Evolutionary conservation across 2,797 vertebrate genomes (phyloP), one percentile per base, ranked within the genome.

Genomic region (Australoheros facetus): DNA sequence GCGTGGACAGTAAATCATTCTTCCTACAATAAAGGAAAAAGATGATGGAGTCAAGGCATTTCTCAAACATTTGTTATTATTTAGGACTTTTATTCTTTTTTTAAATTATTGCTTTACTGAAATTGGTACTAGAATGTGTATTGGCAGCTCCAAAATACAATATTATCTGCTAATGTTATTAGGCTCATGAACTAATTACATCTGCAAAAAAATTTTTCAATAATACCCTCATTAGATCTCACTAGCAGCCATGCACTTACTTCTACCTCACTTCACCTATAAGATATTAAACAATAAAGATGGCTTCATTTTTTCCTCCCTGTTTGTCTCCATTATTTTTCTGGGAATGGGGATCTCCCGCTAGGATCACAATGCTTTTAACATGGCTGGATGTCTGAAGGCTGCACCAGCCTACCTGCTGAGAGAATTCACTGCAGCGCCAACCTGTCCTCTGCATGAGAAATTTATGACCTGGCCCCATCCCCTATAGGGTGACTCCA

Each of bases 311-410:
- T 85, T 37, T 87, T 81, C 56, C 54, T 58, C 56, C 32, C 69
- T 64, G 64, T 70, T 78, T 1, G 9, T 83, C 81, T 88, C 42
- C 75, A 64, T 92, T 82, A 80, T 89, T 90, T 84, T 93, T 89
- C 85, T 90, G 84, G 88, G 89, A 93, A 91, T 85, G 82, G 72
- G 80, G 81, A 86, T 89, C 91, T 91, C 94, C 93, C 78, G 87
- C 94, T 90, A 90, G 85, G 93, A 91, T 93, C 90, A 92, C 93
- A 95, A 94, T 95, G 95, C 95, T 96, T 96, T 95, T 90, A 96
- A 95, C 94, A 92, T 95, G 90, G 94, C 92, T 94, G 94, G 94
- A 93, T 89, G 89, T 95, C 93, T 93, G 87, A 82, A 74, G 75
- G 79, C 80, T 81, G 81, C 86, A 88, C 90, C 89, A 91, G 94